phyloP scores from a whole-genome alignment of 2,113 vertebrate genomes.

The Mobula hypostoma region DNA sequence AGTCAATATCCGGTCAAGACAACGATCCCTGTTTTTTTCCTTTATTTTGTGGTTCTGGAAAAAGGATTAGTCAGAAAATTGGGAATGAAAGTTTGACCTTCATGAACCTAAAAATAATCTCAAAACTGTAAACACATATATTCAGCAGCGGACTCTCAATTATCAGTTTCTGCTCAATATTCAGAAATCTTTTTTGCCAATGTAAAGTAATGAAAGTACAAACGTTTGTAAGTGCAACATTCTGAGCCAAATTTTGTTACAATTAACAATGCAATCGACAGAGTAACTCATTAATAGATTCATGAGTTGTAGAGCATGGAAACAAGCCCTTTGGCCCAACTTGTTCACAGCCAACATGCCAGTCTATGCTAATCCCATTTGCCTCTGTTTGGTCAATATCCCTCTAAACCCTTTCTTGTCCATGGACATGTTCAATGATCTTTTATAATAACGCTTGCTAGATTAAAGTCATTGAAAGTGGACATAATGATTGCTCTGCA shows the following conservation, averaged over 20 bases:
- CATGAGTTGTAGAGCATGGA: too few relatives aligned
- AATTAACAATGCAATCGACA: not conserved
- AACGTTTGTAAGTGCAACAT: not conserved
- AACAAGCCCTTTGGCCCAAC: too few relatives aligned
- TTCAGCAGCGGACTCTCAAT: not conserved
- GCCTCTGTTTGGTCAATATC: too few relatives aligned
- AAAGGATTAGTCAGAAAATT: not conserved
- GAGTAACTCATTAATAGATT: not conserved
- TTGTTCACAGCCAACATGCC: too few relatives aligned
- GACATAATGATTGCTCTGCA: too few relatives aligned
- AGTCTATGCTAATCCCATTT: too few relatives aligned
- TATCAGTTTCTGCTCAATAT: not conserved
- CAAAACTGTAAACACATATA: not conserved
- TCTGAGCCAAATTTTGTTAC: not conserved
- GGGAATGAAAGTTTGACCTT: not conserved
- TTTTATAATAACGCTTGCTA: too few relatives aligned
- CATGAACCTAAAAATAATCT: not conserved
- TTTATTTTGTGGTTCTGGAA: not conserved
- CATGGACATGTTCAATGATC: too few relatives aligned
- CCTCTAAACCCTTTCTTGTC: too few relatives aligned
- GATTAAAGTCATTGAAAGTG: too few relatives aligned
- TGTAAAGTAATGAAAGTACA: not conserved
- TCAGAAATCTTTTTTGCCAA: not conserved
- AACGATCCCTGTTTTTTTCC: not conserved
- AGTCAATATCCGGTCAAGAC: not conserved